Evolutionary conservation across 2,888 invertebrate species (phyloP), one percentile per base, ranked within the genome.

Genomic region (Diogma glabrata): DNA sequence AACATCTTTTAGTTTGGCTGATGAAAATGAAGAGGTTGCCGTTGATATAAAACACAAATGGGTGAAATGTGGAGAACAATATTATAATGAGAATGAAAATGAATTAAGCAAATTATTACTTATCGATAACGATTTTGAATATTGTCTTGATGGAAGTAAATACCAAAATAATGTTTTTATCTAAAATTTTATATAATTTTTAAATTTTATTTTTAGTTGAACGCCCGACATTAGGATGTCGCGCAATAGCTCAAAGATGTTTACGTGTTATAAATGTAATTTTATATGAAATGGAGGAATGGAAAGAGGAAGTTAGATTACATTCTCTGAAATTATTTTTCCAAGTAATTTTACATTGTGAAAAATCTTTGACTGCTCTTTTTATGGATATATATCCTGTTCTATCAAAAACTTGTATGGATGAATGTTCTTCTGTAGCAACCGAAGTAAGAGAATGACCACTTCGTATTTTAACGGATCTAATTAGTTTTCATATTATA

Each of bases 141-240:
- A 90, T 64, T 93, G 93, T 70, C 91, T 91, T 1, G 64, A 75
- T 57, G 69, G 79, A 78, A 68, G n/a, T n/a, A n/a, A 61, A 58
- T 55, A 6, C n/a, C n/a, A n/a, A n/a, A n/a, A 30, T 30, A 5
- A 30, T 30, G 4, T 5, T 30, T 30, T 30, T 30, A 5, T 4
- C 30, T 30, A 5, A 30, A n/a, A 30, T n/a, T n/a, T 59, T 79
- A 82, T n/a, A 30, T n/a, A 5, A 30, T 5, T 5, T 30, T 8
- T 8, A 30, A n/a, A 86, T 10, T 72, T n/a, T n/a, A n/a, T n/a
- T n/a, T n/a, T n/a, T n/a, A n/a, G n/a, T n/a, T n/a, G n/a, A 73
- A 53, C 76, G 93, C n/a, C 92, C 93, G 1, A 87, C 87, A 61
- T 72, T 93, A 17, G 93, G 93, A 1, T 95, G 95, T 63, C 78